Base-by-base conservation (phyloP, 2,113 vertebrate species). In the Myiagra hebetior region DNA sequence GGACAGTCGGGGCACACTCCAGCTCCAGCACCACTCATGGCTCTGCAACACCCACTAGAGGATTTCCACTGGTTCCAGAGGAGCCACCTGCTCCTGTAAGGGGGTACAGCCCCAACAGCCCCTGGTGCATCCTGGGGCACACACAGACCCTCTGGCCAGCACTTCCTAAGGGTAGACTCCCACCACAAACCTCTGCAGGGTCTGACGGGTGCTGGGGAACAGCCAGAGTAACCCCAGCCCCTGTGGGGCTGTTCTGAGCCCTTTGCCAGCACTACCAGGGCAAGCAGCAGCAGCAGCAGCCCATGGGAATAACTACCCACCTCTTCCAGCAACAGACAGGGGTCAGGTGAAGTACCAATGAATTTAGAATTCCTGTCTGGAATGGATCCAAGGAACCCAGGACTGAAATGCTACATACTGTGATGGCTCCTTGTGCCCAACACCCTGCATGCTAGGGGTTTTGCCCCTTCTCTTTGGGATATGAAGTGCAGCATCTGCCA, bases 191-290 rank as follows among this genome's bases (percentile, higher is more conserved):
- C 63, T 13, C 79, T 17, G 24, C 7, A 19, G 18, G 57, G 30
- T 39, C 12, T 80, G 42, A 6, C 5, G 1, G 15, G 60, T 2
- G 6, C 30, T 7, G 20, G 10, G 37, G 13, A 41, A 46, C 0
- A 2, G 21, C 52, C 15, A 4, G 46, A 47, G 85, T 1, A 9
- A 52, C 16, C 15, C 19, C 56, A 42, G 53, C 26, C 42, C 6
- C 2, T 1, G 5, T 4, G 2, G 10, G 10, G 39, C 33, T 8
- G 1, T n/a, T 10, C 28, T 21, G 20, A 26, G 59, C 11, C 27
- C 24, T 31, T 30, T 3, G 0, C 6, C 33, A 15, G 65, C 59
- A 33, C 11, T 8, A 37, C 42, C 22, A 7, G 33, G 44, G 20
- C 1, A 1, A 72, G 41, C 2, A 1, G 44, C 53, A 68, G 35